These are phyloP conservation scores for Nematopogon swammerdamellus DNA, from an alignment of 2,888 invertebrate genomes.

Conservation along the genomic window DNA sequence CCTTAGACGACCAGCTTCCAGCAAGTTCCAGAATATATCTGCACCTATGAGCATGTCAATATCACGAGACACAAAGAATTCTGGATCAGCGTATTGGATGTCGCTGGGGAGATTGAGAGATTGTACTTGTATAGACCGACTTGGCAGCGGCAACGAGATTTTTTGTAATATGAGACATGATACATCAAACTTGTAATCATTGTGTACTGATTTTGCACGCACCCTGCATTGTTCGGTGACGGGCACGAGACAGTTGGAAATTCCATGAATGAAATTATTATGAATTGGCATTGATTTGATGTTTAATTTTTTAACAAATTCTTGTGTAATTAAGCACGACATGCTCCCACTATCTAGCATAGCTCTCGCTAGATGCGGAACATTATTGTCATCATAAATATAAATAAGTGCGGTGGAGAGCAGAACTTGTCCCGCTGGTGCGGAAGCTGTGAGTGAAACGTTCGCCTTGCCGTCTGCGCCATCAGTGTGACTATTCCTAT, in stretches of 20 bases:
- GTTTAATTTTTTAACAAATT: no score
- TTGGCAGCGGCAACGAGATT: background rate
- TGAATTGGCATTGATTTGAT: no score
- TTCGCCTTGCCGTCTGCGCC: background rate
- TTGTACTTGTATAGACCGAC: no score
- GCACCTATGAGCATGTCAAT: conserved; percentile 1
- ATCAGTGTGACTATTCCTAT: background rate
- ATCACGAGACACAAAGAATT: background rate
- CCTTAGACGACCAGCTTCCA: conserved; percentile 5
- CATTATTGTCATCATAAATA: no score
- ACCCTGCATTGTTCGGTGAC: background rate
- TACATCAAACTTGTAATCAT: background rate
- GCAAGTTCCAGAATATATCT: conserved; percentile 9
- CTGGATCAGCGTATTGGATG: background rate
- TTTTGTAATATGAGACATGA: background rate
- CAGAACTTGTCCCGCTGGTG: no score
- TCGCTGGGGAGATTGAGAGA: no score
- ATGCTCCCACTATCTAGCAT: background rate
- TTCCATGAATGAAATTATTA: no score
- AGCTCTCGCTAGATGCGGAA: no score
- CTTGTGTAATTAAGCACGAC: no score
- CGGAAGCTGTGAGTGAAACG: background rate
- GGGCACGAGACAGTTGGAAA: background rate
- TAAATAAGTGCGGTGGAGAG: no score
- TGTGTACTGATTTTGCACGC: background rate